Evolutionary conservation across 1,140 invertebrate genomes (phyloP).

Genomic region (Cotesia glomerata): DNA sequence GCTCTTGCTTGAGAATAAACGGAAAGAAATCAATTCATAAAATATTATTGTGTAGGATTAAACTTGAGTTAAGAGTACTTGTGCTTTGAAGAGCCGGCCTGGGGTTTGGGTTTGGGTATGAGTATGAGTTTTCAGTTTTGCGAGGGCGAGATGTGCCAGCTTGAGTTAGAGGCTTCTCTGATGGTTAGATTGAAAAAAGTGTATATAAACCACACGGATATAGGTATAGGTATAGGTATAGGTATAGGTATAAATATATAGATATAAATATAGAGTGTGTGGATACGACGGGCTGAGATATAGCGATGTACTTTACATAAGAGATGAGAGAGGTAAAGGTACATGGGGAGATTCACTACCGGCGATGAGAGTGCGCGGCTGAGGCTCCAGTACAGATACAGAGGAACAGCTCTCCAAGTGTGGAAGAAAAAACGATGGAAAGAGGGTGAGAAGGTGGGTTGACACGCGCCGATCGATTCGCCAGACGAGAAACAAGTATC

Average conservation of each 20-base stretch:
- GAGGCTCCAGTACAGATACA: background rate
- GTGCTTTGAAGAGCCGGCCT: background rate
- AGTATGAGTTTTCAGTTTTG: background rate
- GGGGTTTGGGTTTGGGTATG: background rate
- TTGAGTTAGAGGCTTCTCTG: background rate
- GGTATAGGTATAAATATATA: background rate
- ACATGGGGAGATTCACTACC: constrained; percentile 8
- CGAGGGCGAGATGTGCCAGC: background rate
- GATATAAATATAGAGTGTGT: background rate
- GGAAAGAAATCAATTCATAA: background rate
- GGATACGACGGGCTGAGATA: background rate
- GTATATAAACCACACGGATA: background rate
- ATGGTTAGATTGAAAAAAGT: constrained; percentile 22
- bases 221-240: too few relatives aligned
- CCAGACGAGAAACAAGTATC: constrained; percentile 55
- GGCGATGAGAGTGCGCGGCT: constrained; percentile 11
- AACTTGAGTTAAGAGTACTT: constrained; percentile 18
- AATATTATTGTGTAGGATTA: constrained; percentile 16
- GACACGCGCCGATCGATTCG: constrained; percentile 50
- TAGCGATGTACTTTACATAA: background rate
- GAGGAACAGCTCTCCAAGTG: too few relatives aligned
- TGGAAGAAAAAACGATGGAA: background rate
- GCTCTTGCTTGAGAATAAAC: too few relatives aligned
- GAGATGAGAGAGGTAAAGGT: background rate
- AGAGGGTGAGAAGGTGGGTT: constrained; percentile 15